Percentiles rank a stretch among this genome's conserved stretches.
These are phyloP conservation scores for Willowsia nigromaculata DNA, from an alignment of 2,888 invertebrate genomes.

Conservation along the genomic window DNA sequence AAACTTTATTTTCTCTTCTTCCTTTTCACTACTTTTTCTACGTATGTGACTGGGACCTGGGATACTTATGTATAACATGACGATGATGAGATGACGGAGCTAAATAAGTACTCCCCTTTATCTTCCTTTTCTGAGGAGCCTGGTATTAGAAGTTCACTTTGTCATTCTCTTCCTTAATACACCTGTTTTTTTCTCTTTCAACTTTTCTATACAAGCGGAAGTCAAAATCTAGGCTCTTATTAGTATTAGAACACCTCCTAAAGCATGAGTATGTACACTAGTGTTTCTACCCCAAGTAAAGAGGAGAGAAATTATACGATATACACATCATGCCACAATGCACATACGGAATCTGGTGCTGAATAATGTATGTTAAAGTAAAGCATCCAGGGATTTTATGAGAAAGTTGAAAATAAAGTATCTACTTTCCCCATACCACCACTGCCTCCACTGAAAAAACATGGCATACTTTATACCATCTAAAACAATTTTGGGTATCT, in stretches of 20 bases:
- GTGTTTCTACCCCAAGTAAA: neutral
- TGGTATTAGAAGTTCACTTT: conserved; percentile 32
- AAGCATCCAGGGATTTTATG: conserved; percentile 57
- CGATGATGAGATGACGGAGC: neutral
- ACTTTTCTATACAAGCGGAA: neutral
- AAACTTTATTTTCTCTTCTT: conserved; percentile 51
- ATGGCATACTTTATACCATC: neutral
- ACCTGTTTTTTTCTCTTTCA: conserved; percentile 13
- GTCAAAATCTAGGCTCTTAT: neutral
- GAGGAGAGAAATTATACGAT: too few species aligned
- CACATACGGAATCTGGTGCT: neutral
- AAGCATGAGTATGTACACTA: neutral
- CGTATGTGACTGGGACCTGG: conserved; percentile 45
- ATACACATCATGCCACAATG: too few species aligned
- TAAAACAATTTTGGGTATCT: neutral
- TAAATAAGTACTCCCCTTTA: neutral
- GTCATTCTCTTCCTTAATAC: conserved; percentile 1
- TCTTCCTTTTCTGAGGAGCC: neutral
- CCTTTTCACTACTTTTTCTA: conserved; percentile 11
- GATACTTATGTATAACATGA: neutral
- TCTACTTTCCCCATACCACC: conserved; percentile 4
- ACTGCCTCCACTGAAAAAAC: neutral
- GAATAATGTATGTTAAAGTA: conserved; percentile 54
- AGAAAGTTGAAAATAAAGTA: conserved; percentile 54
- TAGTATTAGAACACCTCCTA: neutral